phyloP scores from a whole-genome alignment of 2,113 vertebrate genomes.

The Gobio gobio region DNA sequence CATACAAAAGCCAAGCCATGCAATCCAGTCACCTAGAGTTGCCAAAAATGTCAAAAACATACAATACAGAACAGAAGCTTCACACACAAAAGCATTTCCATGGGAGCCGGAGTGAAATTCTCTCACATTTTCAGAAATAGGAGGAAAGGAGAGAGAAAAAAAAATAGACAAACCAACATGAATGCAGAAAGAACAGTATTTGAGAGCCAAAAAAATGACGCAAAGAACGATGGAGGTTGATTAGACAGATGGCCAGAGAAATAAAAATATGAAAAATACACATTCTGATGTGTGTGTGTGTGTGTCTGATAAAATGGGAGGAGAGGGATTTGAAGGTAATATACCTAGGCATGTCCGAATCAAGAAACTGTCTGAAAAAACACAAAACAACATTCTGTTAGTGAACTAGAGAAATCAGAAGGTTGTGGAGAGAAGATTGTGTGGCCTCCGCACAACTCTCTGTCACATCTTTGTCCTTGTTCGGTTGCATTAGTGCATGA shows the following conservation, averaged over 20 bases:
- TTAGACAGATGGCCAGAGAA: constrained; percentile 45
- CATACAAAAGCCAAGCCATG: constrained; percentile 72
- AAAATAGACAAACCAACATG: constrained; percentile 56
- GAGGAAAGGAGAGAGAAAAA: constrained; percentile 23
- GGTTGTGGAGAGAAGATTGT: constrained; percentile 49
- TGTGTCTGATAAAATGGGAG: constrained; percentile 56
- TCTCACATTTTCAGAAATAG: constrained; percentile 51
- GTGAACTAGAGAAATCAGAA: constrained; percentile 74
- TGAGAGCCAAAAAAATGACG: constrained; percentile 22
- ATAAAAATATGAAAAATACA: constrained; percentile 29
- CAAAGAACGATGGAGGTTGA: constrained; percentile 51
- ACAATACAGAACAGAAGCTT: constrained; percentile 36
- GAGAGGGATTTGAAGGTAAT: constrained; percentile 74
- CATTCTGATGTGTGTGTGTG: constrained; percentile 54
- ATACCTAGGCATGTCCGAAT: constrained; percentile 99
- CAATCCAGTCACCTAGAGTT: constrained; percentile 56
- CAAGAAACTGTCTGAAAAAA: constrained; percentile 99
- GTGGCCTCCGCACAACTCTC: constrained; percentile 53
- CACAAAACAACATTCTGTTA: constrained; percentile 96
- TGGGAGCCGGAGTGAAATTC: constrained; percentile 53
- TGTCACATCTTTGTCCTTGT: background rate
- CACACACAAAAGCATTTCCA: constrained; percentile 56
- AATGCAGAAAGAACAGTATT: background rate
- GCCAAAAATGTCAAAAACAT: constrained; percentile 65
- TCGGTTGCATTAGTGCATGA: constrained; percentile 38